Evolutionary conservation across 1,140 invertebrate genomes (phyloP), one percentile per base, ranked within the genome.

Genomic region (Drosophila simulans): DNA sequence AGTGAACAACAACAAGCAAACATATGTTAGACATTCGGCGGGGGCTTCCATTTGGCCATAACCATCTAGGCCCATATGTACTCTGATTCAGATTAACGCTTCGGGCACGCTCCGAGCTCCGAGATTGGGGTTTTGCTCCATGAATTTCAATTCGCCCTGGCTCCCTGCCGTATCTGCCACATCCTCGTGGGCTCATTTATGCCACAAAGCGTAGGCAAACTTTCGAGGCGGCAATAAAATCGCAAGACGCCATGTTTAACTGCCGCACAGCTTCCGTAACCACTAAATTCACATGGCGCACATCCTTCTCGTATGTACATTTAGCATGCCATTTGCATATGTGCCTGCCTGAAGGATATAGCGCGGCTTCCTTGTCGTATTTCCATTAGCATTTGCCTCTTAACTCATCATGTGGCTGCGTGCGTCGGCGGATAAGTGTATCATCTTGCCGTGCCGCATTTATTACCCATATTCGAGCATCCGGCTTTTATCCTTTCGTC

Each of bases 381-480:
- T 89, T 88, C 84, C 83, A 88, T 88, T 88, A 88, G 84, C 84
- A 83, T 83, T 77, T 77, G 81, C 81, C 81, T 69, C 77, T 85
- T 80, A 85, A 77, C 81, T 84, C 81, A 85, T 85, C 81, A 79
- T 46, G 52, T 37, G 76, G 45, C 34, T 45, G 43, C 51, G 46
- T 65, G 51, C 31, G 55, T 35, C 48, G n/a, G 40, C 48, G 39
- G 34, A 34, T 64, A 82, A 86, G 82, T 86, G 82, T 86, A 86
- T 86, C 83, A 88, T 85, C 78, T 70, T 70, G 82, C 62, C 64
- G 69, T 89, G 71, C 49, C 79, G 78, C 83, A 80, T 89, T 84
- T 88, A 88, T 86, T 86, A 62, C 85, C 83, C 83, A 80, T 83
- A 89, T 89, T 89, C 59, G 65, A 78, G 71, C 80, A 80, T 88